phyloP scores from a whole-genome alignment of 2,888 invertebrate genomes.

The Latheticus oryzae region DNA sequence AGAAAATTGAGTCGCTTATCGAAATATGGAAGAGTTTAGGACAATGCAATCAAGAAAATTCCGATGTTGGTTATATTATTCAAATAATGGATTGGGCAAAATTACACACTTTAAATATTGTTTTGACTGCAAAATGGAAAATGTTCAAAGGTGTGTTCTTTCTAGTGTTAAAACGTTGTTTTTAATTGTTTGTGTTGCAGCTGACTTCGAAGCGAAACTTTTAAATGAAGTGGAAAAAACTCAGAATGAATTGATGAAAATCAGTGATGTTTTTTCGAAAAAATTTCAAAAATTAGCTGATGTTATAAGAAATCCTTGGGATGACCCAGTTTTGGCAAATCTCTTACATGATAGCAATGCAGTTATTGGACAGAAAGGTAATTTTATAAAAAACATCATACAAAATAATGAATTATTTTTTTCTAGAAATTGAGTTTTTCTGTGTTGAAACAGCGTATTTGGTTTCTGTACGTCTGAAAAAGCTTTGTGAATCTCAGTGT shows the following conservation, averaged over 20 bases:
- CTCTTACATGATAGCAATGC: conserved; percentile 58
- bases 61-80: conserved; percentile 58
- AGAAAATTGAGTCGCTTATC: conserved; percentile 59
- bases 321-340: conserved; percentile 57
- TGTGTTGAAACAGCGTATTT: conserved; percentile 70
- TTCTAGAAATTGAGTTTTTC: conserved; percentile 68
- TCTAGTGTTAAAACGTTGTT: too few relatives aligned
- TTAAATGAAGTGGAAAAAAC: conserved; percentile 58
- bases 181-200: conserved; percentile 44
- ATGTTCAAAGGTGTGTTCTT: conserved; percentile 56
- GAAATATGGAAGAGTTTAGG: conserved; percentile 60
- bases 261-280: conserved; percentile 58
- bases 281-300: conserved; percentile 62
- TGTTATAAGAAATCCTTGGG: conserved; percentile 63
- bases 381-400: conserved; percentile 3
- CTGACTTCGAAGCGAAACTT: conserved; percentile 49
- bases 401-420: background rate
- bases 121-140: conserved; percentile 63
- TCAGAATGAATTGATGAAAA: conserved; percentile 55
- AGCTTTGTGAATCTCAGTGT: conserved; percentile 72
- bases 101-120: conserved; percentile 62
- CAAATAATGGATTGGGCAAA: conserved; percentile 64
- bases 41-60: conserved; percentile 54
- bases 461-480: conserved; percentile 71
- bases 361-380: conserved; percentile 60